Evolutionary conservation across 2,797 vertebrate genomes (phyloP).

Genomic region (Rhabdomys pumilio): DNA sequence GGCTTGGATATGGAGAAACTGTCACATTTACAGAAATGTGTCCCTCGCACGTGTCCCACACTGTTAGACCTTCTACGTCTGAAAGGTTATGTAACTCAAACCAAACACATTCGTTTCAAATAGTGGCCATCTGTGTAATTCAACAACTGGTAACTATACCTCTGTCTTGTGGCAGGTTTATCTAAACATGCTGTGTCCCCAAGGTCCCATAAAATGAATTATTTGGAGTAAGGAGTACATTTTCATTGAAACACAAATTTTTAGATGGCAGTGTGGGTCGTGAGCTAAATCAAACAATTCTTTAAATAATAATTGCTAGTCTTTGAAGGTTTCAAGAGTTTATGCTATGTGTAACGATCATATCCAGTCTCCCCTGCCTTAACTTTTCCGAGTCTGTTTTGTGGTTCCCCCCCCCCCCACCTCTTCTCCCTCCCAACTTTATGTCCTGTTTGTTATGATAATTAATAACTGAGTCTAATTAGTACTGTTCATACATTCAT

Average conservation of each 20-base stretch:
- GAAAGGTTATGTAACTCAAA: slow-evolving; percentile 27
- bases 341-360: background rate
- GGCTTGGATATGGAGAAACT: background rate
- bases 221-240: background rate
- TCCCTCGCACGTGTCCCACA: background rate
- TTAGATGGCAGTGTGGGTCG: background rate
- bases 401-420: too few relatives aligned
- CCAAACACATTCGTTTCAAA: slow-evolving; percentile 6
- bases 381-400: background rate
- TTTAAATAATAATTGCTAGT: background rate
- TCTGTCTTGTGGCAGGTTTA: background rate
- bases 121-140: slow-evolving; percentile 45
- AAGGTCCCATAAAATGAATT: background rate
- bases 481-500: background rate
- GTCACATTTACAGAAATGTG: slow-evolving; percentile 32
- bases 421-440: background rate
- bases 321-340: background rate
- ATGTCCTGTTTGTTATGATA: background rate
- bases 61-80: slow-evolving; percentile 41
- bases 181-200: background rate
- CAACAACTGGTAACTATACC: background rate
- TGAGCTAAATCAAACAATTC: background rate
- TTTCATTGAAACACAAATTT: slow-evolving; percentile 56
- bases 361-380: background rate
- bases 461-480: background rate